Evolutionary conservation across 2,113 vertebrate genomes (phyloP), one percentile per base, ranked within the genome.

Genomic region (Elephas maximus): DNA sequence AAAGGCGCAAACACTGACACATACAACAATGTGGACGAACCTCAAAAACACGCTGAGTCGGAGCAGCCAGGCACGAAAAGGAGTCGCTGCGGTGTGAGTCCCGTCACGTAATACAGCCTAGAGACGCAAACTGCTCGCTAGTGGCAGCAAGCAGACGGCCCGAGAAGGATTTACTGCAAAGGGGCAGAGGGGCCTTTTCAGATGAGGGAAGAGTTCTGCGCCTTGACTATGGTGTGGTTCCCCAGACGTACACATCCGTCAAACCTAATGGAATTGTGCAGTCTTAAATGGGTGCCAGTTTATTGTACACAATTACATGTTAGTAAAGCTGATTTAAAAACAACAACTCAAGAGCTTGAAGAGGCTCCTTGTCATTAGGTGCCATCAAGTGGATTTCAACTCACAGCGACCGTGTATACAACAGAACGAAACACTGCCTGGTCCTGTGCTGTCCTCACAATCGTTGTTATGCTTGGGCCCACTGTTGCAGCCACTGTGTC

Each of bases 11-110:
- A n/a, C 1, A 2, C 6, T 0, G 53, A 37, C 9, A 24, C 37
- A 18, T 0, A 60, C 18, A 7, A 20, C 14, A 8, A 4, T 0
- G 33, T 0, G 21, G 69, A 18, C 9, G 76, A 65, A 6, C 33
- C 44, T 11, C 0, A 15, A 37, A 71, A 24, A 20, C 0, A 4
- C 1, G 63, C 45, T 20, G 26, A 7, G n/a, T 12, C 18, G 48
- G 28, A 10, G 63, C 33, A 26, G 37, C 45, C 76, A n/a, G 76
- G 33, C 11, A 21, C 6, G 37, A 1, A 51, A 57, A 48, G 41
- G n/a, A 28, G 21, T 5, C 1, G 9, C 30, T 48, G 26, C 63
- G 20, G 30, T 12, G 5, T 2, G 45, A 4, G 8, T 44, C 44
- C 44, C 10, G 26, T 33, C 28, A 5, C 23, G 45, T 1, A 28